phyloP scores from a whole-genome alignment of 1,140 invertebrate genomes.

The Atta texana region DNA sequence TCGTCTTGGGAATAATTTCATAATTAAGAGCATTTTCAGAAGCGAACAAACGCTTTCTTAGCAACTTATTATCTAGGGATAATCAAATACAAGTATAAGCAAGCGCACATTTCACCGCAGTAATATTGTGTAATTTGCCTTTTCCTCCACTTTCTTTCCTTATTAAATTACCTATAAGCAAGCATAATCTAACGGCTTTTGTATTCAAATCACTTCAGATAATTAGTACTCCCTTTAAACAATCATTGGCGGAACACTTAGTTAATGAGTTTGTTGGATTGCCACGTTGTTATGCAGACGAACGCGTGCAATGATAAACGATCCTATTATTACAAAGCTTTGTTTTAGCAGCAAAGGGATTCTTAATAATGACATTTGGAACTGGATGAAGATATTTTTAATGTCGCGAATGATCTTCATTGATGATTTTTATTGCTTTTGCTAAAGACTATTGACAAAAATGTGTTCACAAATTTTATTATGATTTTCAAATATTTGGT shows the following conservation, averaged over 20 bases:
- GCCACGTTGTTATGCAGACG: background rate
- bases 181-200: slow-evolving; percentile 9
- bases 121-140: slow-evolving; percentile 30
- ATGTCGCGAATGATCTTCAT: background rate
- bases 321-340: background rate
- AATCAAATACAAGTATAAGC: slow-evolving; percentile 21
- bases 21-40: slow-evolving; percentile 11
- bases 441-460: background rate
- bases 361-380: background rate
- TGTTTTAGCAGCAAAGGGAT: background rate
- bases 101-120: background rate
- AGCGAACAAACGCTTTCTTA: slow-evolving; percentile 9
- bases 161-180: slow-evolving; percentile 26
- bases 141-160: background rate
- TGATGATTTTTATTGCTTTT: background rate
- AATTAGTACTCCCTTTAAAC: slow-evolving; percentile 26
- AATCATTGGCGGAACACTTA: slow-evolving; percentile 30
- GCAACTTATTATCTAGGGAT: background rate
- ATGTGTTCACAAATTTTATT: background rate
- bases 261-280: slow-evolving; percentile 52
- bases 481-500: background rate
- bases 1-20: background rate
- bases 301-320: slow-evolving; percentile 16
- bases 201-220: slow-evolving; percentile 40
- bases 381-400: background rate